Percentiles rank a stretch among this genome's conserved stretches.
phyloP scores from a whole-genome alignment of 30 jellyfish, hydroid and myxozoan genomes.

The Aurelia aurita region DNA sequence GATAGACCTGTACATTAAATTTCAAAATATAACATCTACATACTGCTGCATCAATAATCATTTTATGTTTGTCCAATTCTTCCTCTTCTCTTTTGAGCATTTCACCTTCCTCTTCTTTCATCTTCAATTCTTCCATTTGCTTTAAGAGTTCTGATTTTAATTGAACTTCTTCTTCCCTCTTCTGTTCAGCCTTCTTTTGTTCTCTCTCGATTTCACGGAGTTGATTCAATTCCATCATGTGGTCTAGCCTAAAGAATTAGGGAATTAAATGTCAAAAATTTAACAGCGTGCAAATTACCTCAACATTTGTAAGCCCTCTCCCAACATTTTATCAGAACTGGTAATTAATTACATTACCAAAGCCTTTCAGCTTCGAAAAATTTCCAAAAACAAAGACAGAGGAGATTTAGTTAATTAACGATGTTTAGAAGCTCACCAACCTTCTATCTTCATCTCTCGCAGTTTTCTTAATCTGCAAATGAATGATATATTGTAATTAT shows the following conservation, averaged over 20 bases:
- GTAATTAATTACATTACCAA: too few relatives aligned
- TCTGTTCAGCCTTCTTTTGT: slow-evolving; percentile 36
- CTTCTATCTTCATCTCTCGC: slow-evolving; percentile 77
- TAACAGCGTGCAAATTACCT: neutral
- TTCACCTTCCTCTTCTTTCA: slow-evolving; percentile 82
- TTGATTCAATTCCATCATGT: slow-evolving; percentile 62
- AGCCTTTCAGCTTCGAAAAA: too few relatives aligned
- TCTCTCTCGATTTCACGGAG: slow-evolving; percentile 65
- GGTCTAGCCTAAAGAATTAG: slow-evolving; percentile 48
- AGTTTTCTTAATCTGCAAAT: slow-evolving; percentile 54
- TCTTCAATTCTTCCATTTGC: slow-evolving; percentile 75
- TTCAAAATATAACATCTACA: neutral
- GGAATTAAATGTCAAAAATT: neutral
- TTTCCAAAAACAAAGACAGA: too few relatives aligned
- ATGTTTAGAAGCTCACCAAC: slow-evolving; percentile 7
- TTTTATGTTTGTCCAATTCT: slow-evolving; percentile 40
- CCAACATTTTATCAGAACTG: too few relatives aligned
- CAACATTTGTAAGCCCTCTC: too few relatives aligned
- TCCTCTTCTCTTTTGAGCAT: slow-evolving; percentile 86
- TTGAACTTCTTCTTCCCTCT: slow-evolving; percentile 42
- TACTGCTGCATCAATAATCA: slow-evolving; percentile 70
- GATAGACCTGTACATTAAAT: too few relatives aligned
- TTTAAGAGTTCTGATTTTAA: slow-evolving; percentile 44
- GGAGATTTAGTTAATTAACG: too few relatives aligned
- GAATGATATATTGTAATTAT: neutral